A percentile compares a stretch with the other conserved stretches of the same genome.
Conservation (phyloP, 2,888 invertebrate genomes). For the Plutella xylostella region DNA sequence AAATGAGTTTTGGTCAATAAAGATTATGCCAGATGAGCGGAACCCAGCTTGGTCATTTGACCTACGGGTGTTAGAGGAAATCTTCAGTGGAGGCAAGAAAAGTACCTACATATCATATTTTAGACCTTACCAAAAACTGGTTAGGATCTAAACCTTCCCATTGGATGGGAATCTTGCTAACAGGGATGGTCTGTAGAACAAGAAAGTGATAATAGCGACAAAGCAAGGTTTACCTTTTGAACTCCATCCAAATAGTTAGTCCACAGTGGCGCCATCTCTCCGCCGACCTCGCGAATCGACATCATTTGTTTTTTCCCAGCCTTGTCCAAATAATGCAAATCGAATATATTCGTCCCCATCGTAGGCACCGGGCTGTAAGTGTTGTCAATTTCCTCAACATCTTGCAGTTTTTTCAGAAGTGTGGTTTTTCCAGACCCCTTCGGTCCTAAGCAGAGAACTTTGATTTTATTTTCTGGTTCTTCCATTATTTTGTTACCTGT, state of each 20-base stretch:
- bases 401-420: constrained; percentile 79
- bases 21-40: too few species aligned
- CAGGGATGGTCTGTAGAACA: too few species aligned
- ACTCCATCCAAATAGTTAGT: constrained; percentile 77
- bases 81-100: too few species aligned
- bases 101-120: too few species aligned
- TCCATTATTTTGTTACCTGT: constrained; percentile 45
- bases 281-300: constrained; percentile 80
- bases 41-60: too few species aligned
- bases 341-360: constrained; percentile 82
- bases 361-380: constrained; percentile 85
- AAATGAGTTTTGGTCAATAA: too few species aligned
- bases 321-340: constrained; percentile 63
- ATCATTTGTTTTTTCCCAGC: constrained; percentile 64
- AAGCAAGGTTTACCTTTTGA: constrained; percentile 60
- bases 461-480: constrained; percentile 50
- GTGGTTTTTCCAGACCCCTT: constrained; percentile 86
- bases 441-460: constrained; percentile 79
- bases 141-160: too few species aligned
- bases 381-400: constrained; percentile 76
- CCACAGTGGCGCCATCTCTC: constrained; percentile 87
- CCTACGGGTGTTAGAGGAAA: too few species aligned
- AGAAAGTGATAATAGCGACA: too few species aligned
- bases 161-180: too few species aligned
- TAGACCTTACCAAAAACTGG: too few species aligned